Evolutionary conservation across 2,888 invertebrate genomes (phyloP), one percentile per base, ranked within the genome.

Genomic region (Prosopocoilus inquinatus): DNA sequence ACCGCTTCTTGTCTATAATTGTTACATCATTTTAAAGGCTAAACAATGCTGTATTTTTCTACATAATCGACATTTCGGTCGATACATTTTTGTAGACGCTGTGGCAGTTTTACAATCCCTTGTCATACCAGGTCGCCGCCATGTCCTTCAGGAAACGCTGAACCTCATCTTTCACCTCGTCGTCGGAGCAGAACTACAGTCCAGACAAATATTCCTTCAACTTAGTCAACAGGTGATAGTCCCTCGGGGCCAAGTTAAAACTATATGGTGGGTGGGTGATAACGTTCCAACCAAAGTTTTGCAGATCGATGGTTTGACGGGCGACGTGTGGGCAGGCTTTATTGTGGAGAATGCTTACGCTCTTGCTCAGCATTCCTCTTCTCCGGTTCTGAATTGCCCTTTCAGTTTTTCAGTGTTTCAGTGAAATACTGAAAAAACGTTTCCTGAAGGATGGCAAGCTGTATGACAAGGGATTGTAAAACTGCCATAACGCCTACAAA

Each of bases 211-310:
- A n/a, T n/a, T 34, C 35, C 35, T 9, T 8, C 8, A 34, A 34
- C 35, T n/a, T 34, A 12, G n/a, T n/a, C n/a, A n/a, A n/a, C 12
- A 44, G 4, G 44, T 12, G 44, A 16, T 44, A 12, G 12, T 44
- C 44, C n/a, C 4, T 44, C 44, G 44, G 5, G 12, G 44, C 44
- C 12, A 44, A 44, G 44, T 44, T 9, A 12, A 3, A 16, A 44
- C 44, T 44, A 3, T 47, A 47, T 47, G 38, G 38, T 47, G 33
- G 47, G 38, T 47, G 11, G n/a, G 47, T 38, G 33, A 47, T 47
- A 34, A 47, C 47, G 3, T 47, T 47, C 47, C 33, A 47, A 33
- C 33, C 47, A 33, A 47, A 47, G 11, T 47, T 47, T 47, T 47
- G 47, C 33, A 47, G 47, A 34, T 12, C n/a, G n/a, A n/a, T n/a